Evolutionary conservation across 53 echinoderm and acorn worm species (phyloP), one percentile per base, ranked within the genome.

Genomic region (Actinopyga echinites): DNA sequence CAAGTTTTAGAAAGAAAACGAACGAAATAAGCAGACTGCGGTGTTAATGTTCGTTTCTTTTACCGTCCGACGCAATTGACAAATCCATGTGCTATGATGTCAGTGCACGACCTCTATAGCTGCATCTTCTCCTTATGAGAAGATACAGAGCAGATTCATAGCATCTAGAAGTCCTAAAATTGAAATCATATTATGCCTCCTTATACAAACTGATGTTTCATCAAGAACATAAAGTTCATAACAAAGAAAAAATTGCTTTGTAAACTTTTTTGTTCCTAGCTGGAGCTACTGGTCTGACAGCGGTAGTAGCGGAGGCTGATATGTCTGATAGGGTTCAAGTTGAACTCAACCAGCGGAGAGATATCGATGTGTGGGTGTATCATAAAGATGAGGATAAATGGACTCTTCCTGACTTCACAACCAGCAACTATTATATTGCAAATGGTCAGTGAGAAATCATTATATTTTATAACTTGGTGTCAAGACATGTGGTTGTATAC

Each of bases 271-370:
- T 40, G 36, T 31, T 42, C 37, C 15, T 64, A 94, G 95, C 89
- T 19, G 23, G 31, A 34, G 93, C 92, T 1, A 96, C 96, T 2
- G 93, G 91, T 28, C 56, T 96, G 42, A 96, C 90, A 0, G 96
- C 93, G 13, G 28, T 84, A 8, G 92, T 90, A 13, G 82, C 88
- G 0, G 87, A 87, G 83, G 52, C 55, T 21, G 85, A 65, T 25
- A 73, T 75, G 11, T 86, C 92, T 2, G 90, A 92, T n/a, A 87
- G 83, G 0, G 71, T 96, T 2, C 96, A 96, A 21, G 85, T 96
- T 22, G 93, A 94, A 74, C 54, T 96, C 30, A 96, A 84, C 63
- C 90, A 93, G 80, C 68, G 96, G 22, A 82, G 93, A 59, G 87
- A 79, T 7, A 54, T 96, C 49, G 96, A 96, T 55, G 83, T 88